A percentile compares a stretch with the other conserved stretches of the same genome.
Evolutionary conservation across 30 jellyfish, hydroid and myxozoan species (phyloP).

Genomic region (Sanderia malayensis): DNA sequence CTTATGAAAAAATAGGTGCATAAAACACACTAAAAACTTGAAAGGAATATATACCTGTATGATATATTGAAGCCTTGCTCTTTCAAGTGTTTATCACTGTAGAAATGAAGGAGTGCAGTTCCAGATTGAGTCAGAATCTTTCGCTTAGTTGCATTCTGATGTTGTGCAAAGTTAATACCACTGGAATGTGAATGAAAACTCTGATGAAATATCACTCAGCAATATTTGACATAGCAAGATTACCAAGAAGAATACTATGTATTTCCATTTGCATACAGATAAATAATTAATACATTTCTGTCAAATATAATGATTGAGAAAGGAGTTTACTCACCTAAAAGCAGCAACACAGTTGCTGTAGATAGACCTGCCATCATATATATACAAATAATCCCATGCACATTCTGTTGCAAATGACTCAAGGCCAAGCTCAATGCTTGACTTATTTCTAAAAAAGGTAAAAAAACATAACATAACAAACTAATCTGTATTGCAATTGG

Average conservation of each 20-base stretch:
- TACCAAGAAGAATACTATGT: too few relatives aligned
- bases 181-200: constrained; percentile 20
- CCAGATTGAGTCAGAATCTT: constrained; percentile 74
- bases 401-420: constrained; percentile 89
- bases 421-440: constrained; percentile 51
- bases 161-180: constrained; percentile 54
- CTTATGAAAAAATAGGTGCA: too few relatives aligned
- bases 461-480: too few relatives aligned
- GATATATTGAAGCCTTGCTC: constrained; percentile 77
- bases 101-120: constrained; percentile 71
- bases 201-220: not conserved
- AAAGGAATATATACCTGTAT: constrained; percentile 69
- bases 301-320: too few relatives aligned
- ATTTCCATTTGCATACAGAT: too few relatives aligned
- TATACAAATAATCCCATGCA: constrained; percentile 84
- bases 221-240: too few relatives aligned
- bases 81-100: constrained; percentile 57
- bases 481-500: too few relatives aligned
- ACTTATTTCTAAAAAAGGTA: constrained; percentile 48
- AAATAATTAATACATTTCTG: too few relatives aligned
- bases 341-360: constrained; percentile 81
- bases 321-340: constrained; percentile 72
- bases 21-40: too few relatives aligned
- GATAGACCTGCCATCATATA: constrained; percentile 86
- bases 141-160: constrained; percentile 28